phyloP scores from a whole-genome alignment of 2,888 invertebrate genomes.

The Heliconius erato region DNA sequence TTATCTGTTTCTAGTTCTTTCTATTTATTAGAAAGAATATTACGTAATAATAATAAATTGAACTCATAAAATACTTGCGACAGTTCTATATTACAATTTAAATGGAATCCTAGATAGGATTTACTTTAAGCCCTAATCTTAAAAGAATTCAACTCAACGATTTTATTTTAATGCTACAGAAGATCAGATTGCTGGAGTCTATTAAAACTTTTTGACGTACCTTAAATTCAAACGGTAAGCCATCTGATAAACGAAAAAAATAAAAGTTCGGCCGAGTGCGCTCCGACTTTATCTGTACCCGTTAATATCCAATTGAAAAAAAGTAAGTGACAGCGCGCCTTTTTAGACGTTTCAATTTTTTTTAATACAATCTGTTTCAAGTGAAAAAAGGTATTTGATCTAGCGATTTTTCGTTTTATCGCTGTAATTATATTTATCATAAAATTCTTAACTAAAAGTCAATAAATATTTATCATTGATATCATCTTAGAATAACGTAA shows the following conservation, averaged over 20 bases:
- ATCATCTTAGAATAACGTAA: neutral
- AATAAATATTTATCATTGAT: neutral
- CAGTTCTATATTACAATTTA: neutral
- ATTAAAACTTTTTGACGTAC: constrained; percentile 84
- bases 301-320: constrained; percentile 84
- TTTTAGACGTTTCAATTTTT: constrained; percentile 50
- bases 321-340: constrained; percentile 74
- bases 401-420: neutral
- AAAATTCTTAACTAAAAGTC: neutral
- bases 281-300: constrained; percentile 81
- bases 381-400: neutral
- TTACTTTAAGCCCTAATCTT: constrained; percentile 24
- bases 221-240: constrained; percentile 84
- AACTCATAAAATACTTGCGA: neutral
- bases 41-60: neutral
- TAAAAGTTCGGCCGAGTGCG: constrained; percentile 64
- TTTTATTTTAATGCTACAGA: constrained; percentile 72
- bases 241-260: constrained; percentile 79
- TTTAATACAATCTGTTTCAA: constrained; percentile 37
- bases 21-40: neutral
- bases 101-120: constrained; percentile 20
- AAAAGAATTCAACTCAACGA: constrained; percentile 52
- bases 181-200: constrained; percentile 81
- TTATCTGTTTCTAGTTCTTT: neutral
- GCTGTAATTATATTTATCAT: neutral